Percentiles rank a stretch among this genome's conserved stretches.
Conservation (phyloP, 2,113 vertebrate genomes). For the Macrotis lagotis region DNA sequence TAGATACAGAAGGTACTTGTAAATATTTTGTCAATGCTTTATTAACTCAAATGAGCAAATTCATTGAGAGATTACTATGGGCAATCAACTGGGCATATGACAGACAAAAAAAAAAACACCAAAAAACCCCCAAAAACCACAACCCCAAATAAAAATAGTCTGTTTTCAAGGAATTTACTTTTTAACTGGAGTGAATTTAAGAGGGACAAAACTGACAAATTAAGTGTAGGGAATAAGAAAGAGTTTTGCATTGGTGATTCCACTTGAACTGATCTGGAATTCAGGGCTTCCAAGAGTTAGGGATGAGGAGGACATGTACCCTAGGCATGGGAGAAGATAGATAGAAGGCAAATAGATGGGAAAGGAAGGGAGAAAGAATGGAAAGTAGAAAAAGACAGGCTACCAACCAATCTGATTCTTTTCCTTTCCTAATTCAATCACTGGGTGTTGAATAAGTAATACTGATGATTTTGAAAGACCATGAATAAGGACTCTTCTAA, state of each 20-base stretch:
- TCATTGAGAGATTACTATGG: neutral
- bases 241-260: neutral
- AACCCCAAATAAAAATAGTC: neutral
- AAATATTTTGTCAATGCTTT: neutral
- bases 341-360: neutral
- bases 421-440: neutral
- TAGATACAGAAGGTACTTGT: neutral
- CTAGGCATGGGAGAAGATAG: neutral
- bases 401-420: constrained; percentile 17
- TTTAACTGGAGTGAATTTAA: neutral
- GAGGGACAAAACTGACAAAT: neutral
- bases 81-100: neutral
- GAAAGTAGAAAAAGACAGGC: constrained; percentile 14
- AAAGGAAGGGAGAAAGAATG: constrained; percentile 27
- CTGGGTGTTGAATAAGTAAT: neutral
- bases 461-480: neutral
- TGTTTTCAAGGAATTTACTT: neutral
- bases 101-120: neutral
- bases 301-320: neutral
- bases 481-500: neutral
- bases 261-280: neutral
- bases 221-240: neutral
- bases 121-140: too few species aligned
- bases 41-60: neutral
- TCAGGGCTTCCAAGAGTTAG: neutral